These are phyloP conservation scores for Drosophila anomalata DNA, from an alignment of 2,888 invertebrate genomes.

Conservation along the genomic window DNA sequence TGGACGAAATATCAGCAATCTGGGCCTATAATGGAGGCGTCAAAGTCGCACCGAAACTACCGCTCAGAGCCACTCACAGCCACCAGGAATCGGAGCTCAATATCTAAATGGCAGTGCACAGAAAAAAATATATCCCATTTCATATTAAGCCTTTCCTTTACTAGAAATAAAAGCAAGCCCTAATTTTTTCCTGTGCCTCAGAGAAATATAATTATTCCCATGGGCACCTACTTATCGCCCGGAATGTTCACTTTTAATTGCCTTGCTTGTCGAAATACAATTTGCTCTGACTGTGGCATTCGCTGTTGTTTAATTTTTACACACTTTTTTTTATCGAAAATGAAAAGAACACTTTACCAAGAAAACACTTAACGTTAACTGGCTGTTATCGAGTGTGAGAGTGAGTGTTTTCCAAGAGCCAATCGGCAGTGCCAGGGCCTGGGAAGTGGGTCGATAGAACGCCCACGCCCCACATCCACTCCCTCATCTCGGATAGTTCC, in stretches of 20 bases:
- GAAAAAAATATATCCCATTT: background rate
- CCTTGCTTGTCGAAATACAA: constrained; percentile 20
- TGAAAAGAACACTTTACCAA: constrained; percentile 43
- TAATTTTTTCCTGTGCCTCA: constrained; percentile 1
- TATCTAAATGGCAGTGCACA: background rate
- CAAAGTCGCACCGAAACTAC: constrained; percentile 34
- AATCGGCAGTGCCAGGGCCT: constrained; percentile 65
- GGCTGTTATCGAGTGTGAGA: constrained; percentile 57
- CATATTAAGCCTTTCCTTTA: background rate
- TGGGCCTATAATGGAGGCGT: constrained; percentile 46
- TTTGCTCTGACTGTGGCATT: constrained; percentile 35
- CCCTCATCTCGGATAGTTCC: constrained; percentile 6
- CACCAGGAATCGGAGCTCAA: constrained; percentile 10
- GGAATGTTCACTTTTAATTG: constrained; percentile 63
- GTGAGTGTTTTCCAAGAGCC: constrained; percentile 54
- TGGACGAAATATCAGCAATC: constrained; percentile 26
- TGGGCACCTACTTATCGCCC: constrained; percentile 49
- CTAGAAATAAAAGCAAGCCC: background rate
- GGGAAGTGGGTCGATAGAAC: constrained; percentile 74
- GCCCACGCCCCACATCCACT: constrained; percentile 20
- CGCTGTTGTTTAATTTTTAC: constrained; percentile 51
- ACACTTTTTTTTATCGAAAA: constrained; percentile 59
- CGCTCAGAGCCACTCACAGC: constrained; percentile 21
- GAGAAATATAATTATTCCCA: constrained; percentile 44
- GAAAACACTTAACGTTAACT: constrained; percentile 72